phyloP scores from a whole-genome alignment of 2,797 vertebrate genomes.

The Sparidentex hasta region DNA sequence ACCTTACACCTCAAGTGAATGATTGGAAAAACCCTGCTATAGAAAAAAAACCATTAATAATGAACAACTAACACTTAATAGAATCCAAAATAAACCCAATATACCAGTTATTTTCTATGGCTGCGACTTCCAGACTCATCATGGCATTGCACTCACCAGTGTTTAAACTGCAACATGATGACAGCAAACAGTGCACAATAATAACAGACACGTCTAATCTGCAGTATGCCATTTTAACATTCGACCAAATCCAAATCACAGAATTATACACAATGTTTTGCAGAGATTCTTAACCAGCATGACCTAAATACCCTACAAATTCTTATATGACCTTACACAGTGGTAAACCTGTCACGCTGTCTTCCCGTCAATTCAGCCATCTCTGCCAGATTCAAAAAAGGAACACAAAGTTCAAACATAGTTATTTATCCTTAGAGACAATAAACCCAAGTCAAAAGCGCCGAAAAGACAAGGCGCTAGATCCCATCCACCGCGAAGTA shows the following conservation, averaged over 20 bases:
- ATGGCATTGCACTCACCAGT: neutral
- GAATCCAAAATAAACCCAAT: neutral
- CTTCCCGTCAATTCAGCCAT: conserved; percentile 14
- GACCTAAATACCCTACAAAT: conserved; percentile 58
- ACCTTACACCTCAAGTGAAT: neutral
- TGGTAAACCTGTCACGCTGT: conserved; percentile 28
- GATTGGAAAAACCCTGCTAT: neutral
- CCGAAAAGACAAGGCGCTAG: neutral
- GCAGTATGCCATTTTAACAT: neutral
- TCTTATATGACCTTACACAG: conserved; percentile 55
- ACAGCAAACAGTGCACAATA: neutral
- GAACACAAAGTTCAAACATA: conserved; percentile 13
- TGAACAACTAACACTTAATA: neutral
- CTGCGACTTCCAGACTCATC: neutral
- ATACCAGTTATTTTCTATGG: neutral
- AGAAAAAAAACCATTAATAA: neutral
- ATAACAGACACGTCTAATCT: neutral
- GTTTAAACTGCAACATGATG: neutral
- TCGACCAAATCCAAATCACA: neutral
- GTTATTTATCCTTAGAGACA: neutral
- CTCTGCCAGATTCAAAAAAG: conserved; percentile 9
- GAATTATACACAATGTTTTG: conserved; percentile 25
- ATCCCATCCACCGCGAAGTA: neutral
- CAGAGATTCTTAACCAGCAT: conserved; percentile 54
- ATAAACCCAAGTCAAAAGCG: neutral